Percentiles rank a stretch among this genome's conserved stretches.
phyloP scores from a whole-genome alignment of 2,113 vertebrate species.

The Rhinopomastus cyanomelas region DNA sequence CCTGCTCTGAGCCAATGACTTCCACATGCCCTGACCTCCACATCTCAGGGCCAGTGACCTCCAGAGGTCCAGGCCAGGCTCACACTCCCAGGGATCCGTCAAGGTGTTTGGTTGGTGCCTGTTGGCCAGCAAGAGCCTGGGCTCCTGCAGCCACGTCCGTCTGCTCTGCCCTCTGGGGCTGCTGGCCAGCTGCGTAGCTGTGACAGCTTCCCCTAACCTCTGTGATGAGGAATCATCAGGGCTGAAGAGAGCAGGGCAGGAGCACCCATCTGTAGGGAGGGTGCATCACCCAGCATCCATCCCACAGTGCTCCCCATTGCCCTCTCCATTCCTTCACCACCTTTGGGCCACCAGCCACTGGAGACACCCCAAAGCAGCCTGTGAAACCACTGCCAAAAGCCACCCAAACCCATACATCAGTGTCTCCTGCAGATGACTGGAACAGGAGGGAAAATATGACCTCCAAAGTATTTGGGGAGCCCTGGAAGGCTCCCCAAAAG shows the following conservation, averaged over 20 bases:
- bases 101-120: fast-evolving
- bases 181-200: background rate
- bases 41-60: background rate
- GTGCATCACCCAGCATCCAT: fast-evolving
- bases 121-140: background rate
- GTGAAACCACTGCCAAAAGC: background rate
- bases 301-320: fast-evolving
- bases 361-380: background rate
- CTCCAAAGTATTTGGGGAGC: no score
- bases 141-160: background rate
- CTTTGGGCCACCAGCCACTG: background rate
- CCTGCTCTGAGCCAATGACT: background rate
- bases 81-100: background rate
- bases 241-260: fast-evolving
- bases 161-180: background rate
- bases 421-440: background rate
- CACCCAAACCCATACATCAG: background rate
- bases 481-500: no score
- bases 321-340: background rate
- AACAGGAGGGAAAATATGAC: background rate
- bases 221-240: fast-evolving
- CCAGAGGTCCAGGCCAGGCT: background rate
- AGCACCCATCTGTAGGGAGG: fast-evolving
- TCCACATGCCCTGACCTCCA: no score
- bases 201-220: background rate